A percentile compares a stretch with the other conserved stretches of the same genome.
These are phyloP conservation scores for Dryadula phaetusa DNA, from an alignment of 2,888 invertebrate species.

Conservation along the genomic window DNA sequence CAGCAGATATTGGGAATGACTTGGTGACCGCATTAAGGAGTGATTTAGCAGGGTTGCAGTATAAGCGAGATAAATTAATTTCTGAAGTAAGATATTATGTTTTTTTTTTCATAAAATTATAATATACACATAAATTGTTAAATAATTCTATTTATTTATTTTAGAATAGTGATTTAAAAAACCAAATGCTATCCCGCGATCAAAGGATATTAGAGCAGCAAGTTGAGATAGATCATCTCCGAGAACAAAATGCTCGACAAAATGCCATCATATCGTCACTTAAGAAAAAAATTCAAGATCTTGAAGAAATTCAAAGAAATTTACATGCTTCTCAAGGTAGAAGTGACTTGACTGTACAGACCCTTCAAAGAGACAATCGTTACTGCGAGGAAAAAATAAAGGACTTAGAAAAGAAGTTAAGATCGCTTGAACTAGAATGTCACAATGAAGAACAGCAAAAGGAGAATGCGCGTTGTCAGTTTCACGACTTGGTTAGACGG, in stretches of 20 bases:
- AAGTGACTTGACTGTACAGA: slow-evolving; percentile 89
- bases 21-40: slow-evolving; percentile 90
- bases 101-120: neutral
- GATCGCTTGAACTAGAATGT: slow-evolving; percentile 89
- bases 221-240: slow-evolving; percentile 90
- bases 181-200: slow-evolving; percentile 88
- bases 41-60: slow-evolving; percentile 92
- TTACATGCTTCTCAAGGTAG: slow-evolving; percentile 86
- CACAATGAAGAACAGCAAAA: slow-evolving; percentile 90
- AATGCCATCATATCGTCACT: slow-evolving; percentile 91
- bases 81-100: slow-evolving; percentile 86
- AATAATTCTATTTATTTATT: slow-evolving; percentile 38
- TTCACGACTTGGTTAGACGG: slow-evolving; percentile 89
- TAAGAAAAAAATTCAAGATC: slow-evolving; percentile 90
- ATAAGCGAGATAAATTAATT: slow-evolving; percentile 91
- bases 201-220: slow-evolving; percentile 90
- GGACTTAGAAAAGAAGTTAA: slow-evolving; percentile 89
- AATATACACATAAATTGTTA: neutral
- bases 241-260: slow-evolving; percentile 93
- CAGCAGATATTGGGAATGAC: slow-evolving; percentile 85
- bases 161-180: slow-evolving; percentile 89
- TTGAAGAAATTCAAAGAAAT: slow-evolving; percentile 90
- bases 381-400: slow-evolving; percentile 90
- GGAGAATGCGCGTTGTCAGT: slow-evolving; percentile 87
- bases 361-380: slow-evolving; percentile 89